A percentile compares a stretch with the other conserved stretches of the same genome.
phyloP scores from a whole-genome alignment of 2,888 invertebrate genomes.

The Drosophila antonietae region DNA sequence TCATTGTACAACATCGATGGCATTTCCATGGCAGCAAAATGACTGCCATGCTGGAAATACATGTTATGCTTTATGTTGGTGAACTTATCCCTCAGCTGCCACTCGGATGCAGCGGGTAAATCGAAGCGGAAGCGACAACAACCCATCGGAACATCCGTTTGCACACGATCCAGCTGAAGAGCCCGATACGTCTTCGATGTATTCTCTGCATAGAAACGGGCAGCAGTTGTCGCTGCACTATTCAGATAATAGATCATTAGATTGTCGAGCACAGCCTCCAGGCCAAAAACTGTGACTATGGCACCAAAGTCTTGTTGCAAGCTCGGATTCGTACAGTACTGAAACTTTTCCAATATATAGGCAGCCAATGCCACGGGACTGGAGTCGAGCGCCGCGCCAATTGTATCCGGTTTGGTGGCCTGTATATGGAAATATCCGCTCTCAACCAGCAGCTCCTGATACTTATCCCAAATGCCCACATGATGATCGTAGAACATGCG shows the following conservation, averaged over 20 bases:
- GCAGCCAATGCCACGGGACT: constrained; percentile 93
- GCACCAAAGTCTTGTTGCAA: constrained; percentile 82
- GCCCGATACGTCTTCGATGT: constrained; percentile 70
- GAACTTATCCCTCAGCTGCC: constrained; percentile 87
- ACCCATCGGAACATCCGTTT: constrained; percentile 89
- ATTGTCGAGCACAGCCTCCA: constrained; percentile 88
- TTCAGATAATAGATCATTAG: constrained; percentile 93
- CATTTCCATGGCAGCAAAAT: constrained; percentile 93
- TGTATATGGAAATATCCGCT: constrained; percentile 91
- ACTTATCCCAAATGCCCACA: constrained; percentile 83
- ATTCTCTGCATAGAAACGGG: constrained; percentile 89
- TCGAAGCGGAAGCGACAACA: constrained; percentile 91
- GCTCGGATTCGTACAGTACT: constrained; percentile 89
- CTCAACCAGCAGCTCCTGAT: constrained; percentile 82
- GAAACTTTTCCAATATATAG: constrained; percentile 95
- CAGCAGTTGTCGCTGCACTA: constrained; percentile 89
- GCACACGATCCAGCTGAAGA: constrained; percentile 85
- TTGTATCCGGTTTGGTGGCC: constrained; percentile 94
- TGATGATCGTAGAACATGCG: constrained; percentile 86
- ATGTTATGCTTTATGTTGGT: constrained; percentile 89
- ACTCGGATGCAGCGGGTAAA: constrained; percentile 86
- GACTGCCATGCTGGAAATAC: constrained; percentile 90
- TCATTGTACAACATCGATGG: constrained; percentile 90
- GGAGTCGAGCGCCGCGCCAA: constrained; percentile 86
- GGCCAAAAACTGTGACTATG: constrained; percentile 85